Conservation (phyloP, 2,888 invertebrate genomes). For the Andrena bucephala region DNA sequence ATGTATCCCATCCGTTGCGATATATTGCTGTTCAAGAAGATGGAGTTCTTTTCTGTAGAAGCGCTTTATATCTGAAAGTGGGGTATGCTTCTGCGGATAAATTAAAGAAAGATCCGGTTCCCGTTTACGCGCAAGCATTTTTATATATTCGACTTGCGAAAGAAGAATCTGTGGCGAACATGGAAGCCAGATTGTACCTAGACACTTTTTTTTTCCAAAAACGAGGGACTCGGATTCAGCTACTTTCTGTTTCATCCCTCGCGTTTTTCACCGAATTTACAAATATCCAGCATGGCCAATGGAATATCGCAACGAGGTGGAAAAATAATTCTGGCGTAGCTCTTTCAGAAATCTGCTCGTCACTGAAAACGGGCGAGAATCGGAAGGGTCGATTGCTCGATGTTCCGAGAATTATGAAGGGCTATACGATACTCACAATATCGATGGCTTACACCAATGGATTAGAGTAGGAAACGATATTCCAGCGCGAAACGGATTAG, state of each 20-base stretch:
- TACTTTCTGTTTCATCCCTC: too few species aligned
- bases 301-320: too few species aligned
- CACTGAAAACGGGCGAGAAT: constrained; percentile 41
- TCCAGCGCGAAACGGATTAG: constrained; percentile 59
- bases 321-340: too few species aligned
- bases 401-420: constrained; percentile 35
- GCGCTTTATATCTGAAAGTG: not conserved
- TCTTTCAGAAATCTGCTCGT: not conserved
- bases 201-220: too few species aligned
- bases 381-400: constrained; percentile 52
- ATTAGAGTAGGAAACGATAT: constrained; percentile 52
- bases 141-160: too few species aligned
- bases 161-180: too few species aligned
- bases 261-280: too few species aligned
- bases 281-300: too few species aligned
- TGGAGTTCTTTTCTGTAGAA: not conserved
- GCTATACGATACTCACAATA: constrained; percentile 32
- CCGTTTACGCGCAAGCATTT: too few species aligned
- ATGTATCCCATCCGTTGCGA: not conserved
- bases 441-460: constrained; percentile 42
- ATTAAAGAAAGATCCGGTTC: not conserved
- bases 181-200: too few species aligned
- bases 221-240: too few species aligned
- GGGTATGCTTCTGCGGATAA: not conserved
- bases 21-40: not conserved